Percentiles rank a stretch among this genome's conserved stretches.
phyloP scores from a whole-genome alignment of 2,113 vertebrate genomes.

The Apodemus speciosus region DNA sequence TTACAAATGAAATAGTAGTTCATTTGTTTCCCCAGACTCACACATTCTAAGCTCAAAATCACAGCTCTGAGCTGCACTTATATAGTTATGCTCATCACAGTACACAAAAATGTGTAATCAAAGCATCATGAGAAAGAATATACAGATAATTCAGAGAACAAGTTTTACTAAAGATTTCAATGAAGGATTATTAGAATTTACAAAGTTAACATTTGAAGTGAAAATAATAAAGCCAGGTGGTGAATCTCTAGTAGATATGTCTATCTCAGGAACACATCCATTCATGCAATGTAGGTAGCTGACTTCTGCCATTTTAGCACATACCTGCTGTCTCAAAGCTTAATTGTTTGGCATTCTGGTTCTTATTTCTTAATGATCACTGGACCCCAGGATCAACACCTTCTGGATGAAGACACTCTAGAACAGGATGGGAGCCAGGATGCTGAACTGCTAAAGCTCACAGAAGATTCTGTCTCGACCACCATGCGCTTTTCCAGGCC shows the following conservation, averaged over 20 bases:
- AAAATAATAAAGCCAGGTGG: not conserved
- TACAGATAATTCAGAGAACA: not conserved
- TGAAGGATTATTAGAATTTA: not conserved
- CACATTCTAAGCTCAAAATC: not conserved
- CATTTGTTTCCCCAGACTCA: not conserved
- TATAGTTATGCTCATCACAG: not conserved
- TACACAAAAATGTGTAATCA: not conserved
- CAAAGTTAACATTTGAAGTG: not conserved
- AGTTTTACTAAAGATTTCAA: not conserved
- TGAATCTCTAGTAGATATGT: not conserved
- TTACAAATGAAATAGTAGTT: not conserved
- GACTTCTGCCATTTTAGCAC: not conserved
- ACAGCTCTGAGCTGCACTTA: not conserved
- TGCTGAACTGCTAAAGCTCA: constrained; percentile 85
- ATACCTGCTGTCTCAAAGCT: not conserved
- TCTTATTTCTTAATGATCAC: not conserved
- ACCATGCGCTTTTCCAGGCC: constrained; percentile 82
- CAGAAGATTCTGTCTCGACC: constrained; percentile 82
- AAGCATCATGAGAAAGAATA: not conserved
- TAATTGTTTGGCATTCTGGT: not conserved
- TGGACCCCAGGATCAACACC: constrained; percentile 83
- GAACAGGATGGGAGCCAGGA: constrained; percentile 85
- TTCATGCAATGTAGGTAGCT: not conserved
- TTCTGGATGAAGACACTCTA: constrained; percentile 77
- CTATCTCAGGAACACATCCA: not conserved